phyloP scores from a whole-genome alignment of 2,797 vertebrate species.

The Menidia menidia region DNA sequence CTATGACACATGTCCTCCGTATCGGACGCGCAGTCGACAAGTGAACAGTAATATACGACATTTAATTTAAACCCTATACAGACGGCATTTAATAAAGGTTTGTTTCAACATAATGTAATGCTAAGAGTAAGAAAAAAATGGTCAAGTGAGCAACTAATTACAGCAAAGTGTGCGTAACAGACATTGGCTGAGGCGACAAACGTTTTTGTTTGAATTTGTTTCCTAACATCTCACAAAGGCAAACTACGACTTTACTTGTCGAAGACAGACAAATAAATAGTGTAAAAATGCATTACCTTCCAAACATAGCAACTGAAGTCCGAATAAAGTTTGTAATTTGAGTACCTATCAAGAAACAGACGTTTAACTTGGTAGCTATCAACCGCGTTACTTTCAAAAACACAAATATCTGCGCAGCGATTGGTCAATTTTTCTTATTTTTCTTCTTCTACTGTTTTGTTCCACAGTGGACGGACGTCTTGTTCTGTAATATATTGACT shows the following conservation, averaged over 20 bases:
- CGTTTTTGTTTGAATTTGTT: neutral
- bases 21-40: neutral
- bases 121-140: too few relatives aligned
- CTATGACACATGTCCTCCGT: too few relatives aligned
- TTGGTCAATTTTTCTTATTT: slow-evolving; percentile 67
- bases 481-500: rapidly evolving
- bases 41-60: too few relatives aligned
- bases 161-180: neutral
- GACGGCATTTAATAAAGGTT: too few relatives aligned
- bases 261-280: rapidly evolving
- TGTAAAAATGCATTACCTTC: slow-evolving; percentile 41
- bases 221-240: neutral
- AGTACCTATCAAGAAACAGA: slow-evolving; percentile 13
- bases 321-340: neutral
- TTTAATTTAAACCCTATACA: too few relatives aligned
- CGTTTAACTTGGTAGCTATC: neutral
- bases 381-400: slow-evolving; percentile 81
- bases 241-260: neutral
- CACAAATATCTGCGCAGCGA: slow-evolving; percentile 51
- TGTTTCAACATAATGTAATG: too few relatives aligned
- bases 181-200: neutral
- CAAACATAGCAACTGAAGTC: neutral
- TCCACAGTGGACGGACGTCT: rapidly evolving
- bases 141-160: too few relatives aligned
- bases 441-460: slow-evolving; percentile 48